Evolutionary conservation across 2,888 invertebrate genomes (phyloP), one percentile per base, ranked within the genome.

Genomic region (Caenorhabditis afra): DNA sequence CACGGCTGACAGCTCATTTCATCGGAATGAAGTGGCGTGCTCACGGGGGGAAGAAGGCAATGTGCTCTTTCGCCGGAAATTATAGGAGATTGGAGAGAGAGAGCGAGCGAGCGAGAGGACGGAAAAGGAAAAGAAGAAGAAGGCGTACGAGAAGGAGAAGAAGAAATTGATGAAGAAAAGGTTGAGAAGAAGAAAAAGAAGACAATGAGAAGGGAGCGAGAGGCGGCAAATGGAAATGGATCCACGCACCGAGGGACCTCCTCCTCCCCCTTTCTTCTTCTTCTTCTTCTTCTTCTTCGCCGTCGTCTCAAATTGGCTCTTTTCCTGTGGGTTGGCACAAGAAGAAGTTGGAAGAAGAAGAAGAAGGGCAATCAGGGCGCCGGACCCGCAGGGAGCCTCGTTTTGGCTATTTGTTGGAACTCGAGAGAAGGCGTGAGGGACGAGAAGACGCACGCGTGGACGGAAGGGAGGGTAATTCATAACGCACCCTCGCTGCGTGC

Each of bases 291-390:
- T n/a, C n/a, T n/a, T n/a, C n/a, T n/a, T n/a, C n/a, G n/a, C n/a
- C n/a, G n/a, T 29, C 29, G 29, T 14, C 35, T 50, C 52, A 61
- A 66, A 66, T 74, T 66, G 65, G 66, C 59, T 59, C 50, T 73
- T 52, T 47, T 58, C 41, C 55, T 62, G 22, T 61, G 22, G 53
- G 45, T 29, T 64, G 41, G 61, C 37, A 57, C 16, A 39, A 52
- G 64, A 39, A 53, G 37, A 22, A 22, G 47, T 41, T 39, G 37
- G 44, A 55, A 52, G 68, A 68, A 68, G 71, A 73, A 73, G 64
- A 64, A 57, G 57, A 62, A 58, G 73, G 50, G 55, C 73, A 73
- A 73, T 73, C 73, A 71, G 62, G 55, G 61, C 58, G 49, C 23
- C 44, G 45, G 59, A 70, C 61, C 53, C 55, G 47, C 47, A 64